Percentiles rank a stretch among this genome's conserved stretches.
Evolutionary conservation across 2,797 vertebrate species (phyloP).

Genomic region (Labeo calbasu): DNA sequence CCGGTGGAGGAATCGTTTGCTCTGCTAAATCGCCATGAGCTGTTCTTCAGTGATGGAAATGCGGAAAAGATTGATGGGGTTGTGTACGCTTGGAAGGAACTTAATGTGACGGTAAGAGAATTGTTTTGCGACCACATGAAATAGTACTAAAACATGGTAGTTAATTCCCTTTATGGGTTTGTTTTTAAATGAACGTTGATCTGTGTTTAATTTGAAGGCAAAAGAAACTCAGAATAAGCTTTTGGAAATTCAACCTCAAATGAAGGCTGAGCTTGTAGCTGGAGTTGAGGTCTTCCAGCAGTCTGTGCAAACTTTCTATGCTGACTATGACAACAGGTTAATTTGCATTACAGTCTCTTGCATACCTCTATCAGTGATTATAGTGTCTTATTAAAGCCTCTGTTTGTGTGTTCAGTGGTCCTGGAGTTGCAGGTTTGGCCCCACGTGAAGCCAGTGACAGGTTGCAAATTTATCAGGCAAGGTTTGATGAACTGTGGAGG

Average conservation of each 20-base stretch:
- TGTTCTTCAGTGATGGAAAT: conserved; percentile 80
- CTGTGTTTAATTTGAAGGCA: conserved; percentile 69
- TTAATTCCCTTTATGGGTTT: background rate
- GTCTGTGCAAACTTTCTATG: conserved; percentile 72
- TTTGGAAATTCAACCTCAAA: conserved; percentile 77
- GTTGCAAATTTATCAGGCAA: conserved; percentile 82
- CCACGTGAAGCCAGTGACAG: conserved; percentile 82
- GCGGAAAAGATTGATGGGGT: conserved; percentile 82
- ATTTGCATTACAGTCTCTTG: background rate
- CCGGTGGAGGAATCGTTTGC: conserved; percentile 84
- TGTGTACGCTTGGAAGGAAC: conserved; percentile 83
- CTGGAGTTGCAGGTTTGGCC: conserved; percentile 72
- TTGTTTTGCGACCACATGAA: background rate
- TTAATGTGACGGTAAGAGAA: conserved; percentile 75
- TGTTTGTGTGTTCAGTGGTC: conserved; percentile 72
- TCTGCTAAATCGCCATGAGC: conserved; percentile 79
- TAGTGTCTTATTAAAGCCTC: background rate
- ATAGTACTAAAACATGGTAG: background rate
- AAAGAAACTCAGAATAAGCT: conserved; percentile 79
- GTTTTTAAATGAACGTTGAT: background rate
- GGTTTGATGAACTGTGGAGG: conserved; percentile 85
- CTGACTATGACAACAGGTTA: conserved; percentile 76
- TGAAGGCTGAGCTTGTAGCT: conserved; percentile 82
- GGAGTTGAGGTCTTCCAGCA: conserved; percentile 75
- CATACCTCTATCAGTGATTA: background rate